Percentiles rank a stretch among this genome's conserved stretches.
These are phyloP conservation scores for Nothobranchius kuhntae DNA, from an alignment of 2,113 vertebrate species.

Conservation along the genomic window DNA sequence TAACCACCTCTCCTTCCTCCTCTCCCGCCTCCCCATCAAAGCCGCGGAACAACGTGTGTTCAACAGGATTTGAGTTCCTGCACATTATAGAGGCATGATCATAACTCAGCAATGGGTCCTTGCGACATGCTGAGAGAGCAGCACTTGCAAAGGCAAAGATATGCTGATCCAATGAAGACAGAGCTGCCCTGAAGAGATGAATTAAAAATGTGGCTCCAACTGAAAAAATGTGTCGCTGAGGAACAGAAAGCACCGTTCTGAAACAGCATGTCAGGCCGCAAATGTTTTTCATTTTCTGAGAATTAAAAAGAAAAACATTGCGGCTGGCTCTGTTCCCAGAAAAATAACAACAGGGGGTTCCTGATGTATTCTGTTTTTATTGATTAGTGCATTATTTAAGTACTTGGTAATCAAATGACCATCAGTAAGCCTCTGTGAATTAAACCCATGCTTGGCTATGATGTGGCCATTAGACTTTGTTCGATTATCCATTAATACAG, in stretches of 20 bases:
- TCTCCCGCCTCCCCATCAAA: neutral
- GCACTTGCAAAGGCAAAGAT: constrained; percentile 17
- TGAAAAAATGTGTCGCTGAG: constrained; percentile 12
- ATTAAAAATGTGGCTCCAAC: constrained; percentile 16
- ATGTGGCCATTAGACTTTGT: constrained; percentile 29
- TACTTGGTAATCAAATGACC: constrained; percentile 45
- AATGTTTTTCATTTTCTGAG: constrained; percentile 6
- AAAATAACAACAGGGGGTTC: neutral
- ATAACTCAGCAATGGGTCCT: constrained; percentile 40
- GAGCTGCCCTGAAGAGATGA: constrained; percentile 13
- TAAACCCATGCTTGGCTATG: constrained; percentile 39
- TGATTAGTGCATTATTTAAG: constrained; percentile 43
- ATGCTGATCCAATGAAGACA: constrained; percentile 30
- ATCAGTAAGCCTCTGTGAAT: constrained; percentile 41
- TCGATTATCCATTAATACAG: constrained; percentile 28
- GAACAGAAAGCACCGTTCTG: constrained; percentile 19
- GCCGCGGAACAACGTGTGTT: constrained; percentile 25
- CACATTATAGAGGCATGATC: constrained; percentile 53
- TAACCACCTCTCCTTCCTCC: constrained; percentile 10
- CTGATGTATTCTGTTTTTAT: constrained; percentile 20
- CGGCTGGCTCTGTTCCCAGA: neutral
- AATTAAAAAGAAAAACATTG: constrained; percentile 1
- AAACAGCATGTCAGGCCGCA: neutral
- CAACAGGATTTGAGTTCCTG: constrained; percentile 40
- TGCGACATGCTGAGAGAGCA: constrained; percentile 39